Percentiles rank a stretch among this genome's conserved stretches.
phyloP scores from a whole-genome alignment of 2,113 vertebrate genomes.

The Amphiprion ocellaris region DNA sequence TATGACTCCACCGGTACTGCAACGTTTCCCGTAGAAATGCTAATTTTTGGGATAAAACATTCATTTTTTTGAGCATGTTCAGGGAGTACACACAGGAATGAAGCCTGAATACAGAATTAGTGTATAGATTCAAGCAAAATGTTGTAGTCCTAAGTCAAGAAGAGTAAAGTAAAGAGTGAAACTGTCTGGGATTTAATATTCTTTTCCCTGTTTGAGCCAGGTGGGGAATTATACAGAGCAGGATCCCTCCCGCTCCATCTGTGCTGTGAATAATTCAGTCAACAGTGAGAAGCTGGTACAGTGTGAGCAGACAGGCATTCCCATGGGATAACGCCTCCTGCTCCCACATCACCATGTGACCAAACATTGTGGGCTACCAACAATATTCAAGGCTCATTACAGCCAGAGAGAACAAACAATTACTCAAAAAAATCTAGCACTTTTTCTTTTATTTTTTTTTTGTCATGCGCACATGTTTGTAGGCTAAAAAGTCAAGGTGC shows the following conservation, averaged over 20 bases:
- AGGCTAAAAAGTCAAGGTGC: neutral
- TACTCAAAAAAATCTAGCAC: neutral
- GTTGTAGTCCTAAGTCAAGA: neutral
- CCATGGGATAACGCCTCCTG: slow-evolving; percentile 43
- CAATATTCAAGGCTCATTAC: slow-evolving; percentile 16
- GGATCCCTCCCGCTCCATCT: slow-evolving; percentile 60
- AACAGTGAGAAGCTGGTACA: slow-evolving; percentile 33
- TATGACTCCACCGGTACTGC: neutral
- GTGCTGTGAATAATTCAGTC: slow-evolving; percentile 72
- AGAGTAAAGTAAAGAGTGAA: slow-evolving; percentile 37
- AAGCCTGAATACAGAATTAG: neutral
- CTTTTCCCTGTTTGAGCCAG: slow-evolving; percentile 9
- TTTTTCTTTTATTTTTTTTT: neutral
- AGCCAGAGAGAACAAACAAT: neutral
- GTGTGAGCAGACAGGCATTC: slow-evolving; percentile 49
- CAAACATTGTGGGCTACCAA: slow-evolving; percentile 21
- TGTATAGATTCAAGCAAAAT: neutral
- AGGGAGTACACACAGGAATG: neutral
- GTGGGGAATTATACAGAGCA: slow-evolving; percentile 44
- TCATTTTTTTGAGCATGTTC: neutral
- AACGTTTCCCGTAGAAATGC: neutral
- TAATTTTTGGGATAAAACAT: too few relatives aligned
- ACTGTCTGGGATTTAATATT: slow-evolving; percentile 12
- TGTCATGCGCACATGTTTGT: neutral
- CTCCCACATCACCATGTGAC: slow-evolving; percentile 35